Evolutionary conservation across 2,797 vertebrate genomes (phyloP).

Genomic region (Pseudochromis fuscus): DNA sequence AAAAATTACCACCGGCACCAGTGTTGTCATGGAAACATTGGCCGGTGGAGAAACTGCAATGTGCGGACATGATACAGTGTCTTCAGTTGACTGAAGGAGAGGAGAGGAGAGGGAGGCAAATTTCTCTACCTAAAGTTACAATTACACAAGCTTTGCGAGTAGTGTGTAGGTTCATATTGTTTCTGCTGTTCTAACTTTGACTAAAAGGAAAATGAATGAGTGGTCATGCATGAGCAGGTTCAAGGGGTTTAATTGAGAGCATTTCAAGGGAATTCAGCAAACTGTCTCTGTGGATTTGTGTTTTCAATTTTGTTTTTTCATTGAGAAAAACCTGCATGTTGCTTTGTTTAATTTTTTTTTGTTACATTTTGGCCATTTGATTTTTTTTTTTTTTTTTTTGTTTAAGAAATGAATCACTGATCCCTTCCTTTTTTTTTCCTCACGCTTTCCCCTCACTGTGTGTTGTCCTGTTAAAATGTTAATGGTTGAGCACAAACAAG

Average conservation of each 20-base stretch:
- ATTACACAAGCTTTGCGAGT: constrained; percentile 24
- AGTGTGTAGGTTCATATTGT: constrained; percentile 12
- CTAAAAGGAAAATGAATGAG: constrained; percentile 9
- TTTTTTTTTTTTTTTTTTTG: constrained; percentile 12
- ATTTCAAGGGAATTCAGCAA: constrained; percentile 36
- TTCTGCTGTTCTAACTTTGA: constrained; percentile 10
- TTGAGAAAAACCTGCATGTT: constrained; percentile 58
- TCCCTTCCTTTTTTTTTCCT: constrained; percentile 20
- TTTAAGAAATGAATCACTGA: constrained; percentile 53
- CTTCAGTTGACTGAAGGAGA: constrained; percentile 16
- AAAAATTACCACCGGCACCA: constrained; percentile 6
- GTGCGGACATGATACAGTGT: constrained; percentile 20
- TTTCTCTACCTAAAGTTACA: constrained; percentile 17
- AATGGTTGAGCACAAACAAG: constrained; percentile 27
- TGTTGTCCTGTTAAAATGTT: constrained; percentile 25
- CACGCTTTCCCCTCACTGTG: constrained; percentile 30
- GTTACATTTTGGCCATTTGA: constrained; percentile 52
- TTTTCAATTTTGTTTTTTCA: constrained; percentile 32
- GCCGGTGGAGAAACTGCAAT: constrained; percentile 37
- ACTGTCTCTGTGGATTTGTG: constrained; percentile 26
- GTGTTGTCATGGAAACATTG: constrained; percentile 72
- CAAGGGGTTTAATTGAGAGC: constrained; percentile 26
- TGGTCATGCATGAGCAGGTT: constrained; percentile 52
- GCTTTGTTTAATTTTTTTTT: constrained; percentile 29
- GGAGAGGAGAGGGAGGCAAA: not conserved